A percentile compares a stretch with the other conserved stretches of the same genome.
phyloP scores from a whole-genome alignment of 1,140 invertebrate genomes.

The Rhyzopertha dominica region DNA sequence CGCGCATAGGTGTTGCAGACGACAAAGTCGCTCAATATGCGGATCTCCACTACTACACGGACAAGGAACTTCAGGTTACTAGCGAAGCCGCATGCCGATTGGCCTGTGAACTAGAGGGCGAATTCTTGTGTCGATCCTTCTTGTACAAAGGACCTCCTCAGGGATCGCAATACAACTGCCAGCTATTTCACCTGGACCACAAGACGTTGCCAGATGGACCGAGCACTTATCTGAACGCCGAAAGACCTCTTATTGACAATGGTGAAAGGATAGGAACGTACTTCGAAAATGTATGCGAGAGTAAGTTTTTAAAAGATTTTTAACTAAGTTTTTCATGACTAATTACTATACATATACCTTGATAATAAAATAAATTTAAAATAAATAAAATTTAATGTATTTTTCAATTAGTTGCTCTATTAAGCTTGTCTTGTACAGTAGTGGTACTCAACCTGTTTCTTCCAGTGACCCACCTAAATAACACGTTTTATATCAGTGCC shows the following conservation, averaged over 20 bases:
- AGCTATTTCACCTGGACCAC: conserved; percentile 88
- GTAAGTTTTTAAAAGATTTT: conserved; percentile 48
- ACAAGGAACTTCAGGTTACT: conserved; percentile 85
- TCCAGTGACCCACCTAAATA: too few relatives aligned
- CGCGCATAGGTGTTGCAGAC: conserved; percentile 80
- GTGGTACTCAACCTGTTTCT: too few relatives aligned
- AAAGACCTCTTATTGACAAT: conserved; percentile 84
- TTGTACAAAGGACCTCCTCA: conserved; percentile 73
- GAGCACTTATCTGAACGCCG: conserved; percentile 81
- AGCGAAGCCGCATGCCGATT: conserved; percentile 77
- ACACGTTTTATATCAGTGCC: too few relatives aligned
- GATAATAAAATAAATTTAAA: too few relatives aligned
- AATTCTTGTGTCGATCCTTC: conserved; percentile 89
- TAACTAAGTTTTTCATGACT: too few relatives aligned
- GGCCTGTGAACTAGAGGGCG: conserved; percentile 87
- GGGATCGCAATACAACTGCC: conserved; percentile 79
- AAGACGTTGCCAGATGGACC: conserved; percentile 86
- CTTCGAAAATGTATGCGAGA: conserved; percentile 85
- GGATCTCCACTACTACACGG: conserved; percentile 85
- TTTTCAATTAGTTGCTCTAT: too few relatives aligned
- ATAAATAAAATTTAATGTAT: too few relatives aligned
- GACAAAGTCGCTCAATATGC: conserved; percentile 89
- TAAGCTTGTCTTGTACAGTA: too few relatives aligned
- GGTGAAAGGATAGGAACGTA: conserved; percentile 84
- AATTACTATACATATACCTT: too few relatives aligned